Percentiles rank a stretch among this genome's conserved stretches.
Evolutionary conservation across 2,113 vertebrate species (phyloP).

Genomic region (Prunella fulvescens): DNA sequence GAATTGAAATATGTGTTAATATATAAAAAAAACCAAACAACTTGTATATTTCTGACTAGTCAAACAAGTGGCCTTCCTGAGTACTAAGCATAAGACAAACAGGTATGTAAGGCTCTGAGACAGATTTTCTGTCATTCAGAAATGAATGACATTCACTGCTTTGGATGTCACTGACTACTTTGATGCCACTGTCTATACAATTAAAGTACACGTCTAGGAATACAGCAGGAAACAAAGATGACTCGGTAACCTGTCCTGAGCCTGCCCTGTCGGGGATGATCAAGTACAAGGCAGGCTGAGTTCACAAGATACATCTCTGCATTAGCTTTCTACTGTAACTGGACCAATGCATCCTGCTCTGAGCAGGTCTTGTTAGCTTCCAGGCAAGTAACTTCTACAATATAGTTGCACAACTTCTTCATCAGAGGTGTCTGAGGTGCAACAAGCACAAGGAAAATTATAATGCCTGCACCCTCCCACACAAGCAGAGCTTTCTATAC

Average conservation of each 20-base stretch:
- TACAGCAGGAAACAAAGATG: background rate
- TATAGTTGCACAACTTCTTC: background rate
- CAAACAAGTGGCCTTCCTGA: background rate
- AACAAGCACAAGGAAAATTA: background rate
- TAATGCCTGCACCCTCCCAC: rapidly evolving
- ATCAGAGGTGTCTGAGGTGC: background rate
- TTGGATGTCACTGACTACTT: background rate
- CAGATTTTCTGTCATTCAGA: background rate
- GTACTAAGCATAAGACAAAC: background rate
- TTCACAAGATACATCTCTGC: background rate
- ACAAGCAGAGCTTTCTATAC: background rate
- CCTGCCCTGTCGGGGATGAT: rapidly evolving
- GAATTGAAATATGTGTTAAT: background rate
- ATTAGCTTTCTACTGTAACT: background rate
- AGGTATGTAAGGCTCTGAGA: background rate
- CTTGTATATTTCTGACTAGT: background rate
- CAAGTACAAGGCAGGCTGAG: background rate
- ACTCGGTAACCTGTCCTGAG: background rate
- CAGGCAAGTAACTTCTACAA: background rate
- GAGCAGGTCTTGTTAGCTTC: background rate
- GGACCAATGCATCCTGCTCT: background rate
- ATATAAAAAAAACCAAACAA: background rate
- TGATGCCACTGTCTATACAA: background rate
- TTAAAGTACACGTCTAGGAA: background rate
- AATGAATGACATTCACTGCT: background rate